These are phyloP conservation scores for Philereme vetulata DNA, from an alignment of 2,888 invertebrate genomes.

Conservation along the genomic window DNA sequence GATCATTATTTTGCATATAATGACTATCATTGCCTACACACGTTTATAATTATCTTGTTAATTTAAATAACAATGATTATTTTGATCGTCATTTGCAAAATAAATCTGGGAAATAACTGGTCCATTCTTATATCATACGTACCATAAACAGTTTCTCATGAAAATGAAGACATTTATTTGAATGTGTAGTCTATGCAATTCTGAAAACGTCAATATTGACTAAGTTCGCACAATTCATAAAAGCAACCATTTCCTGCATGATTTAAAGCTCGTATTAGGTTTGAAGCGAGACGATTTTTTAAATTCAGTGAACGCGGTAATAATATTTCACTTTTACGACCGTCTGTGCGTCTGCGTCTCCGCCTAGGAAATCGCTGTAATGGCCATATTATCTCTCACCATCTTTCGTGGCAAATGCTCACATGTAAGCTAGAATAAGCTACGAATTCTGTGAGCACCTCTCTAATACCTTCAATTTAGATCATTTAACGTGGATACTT, in stretches of 20 bases:
- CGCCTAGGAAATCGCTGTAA: constrained; percentile 72
- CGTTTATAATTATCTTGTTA: no score
- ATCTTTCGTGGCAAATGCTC: constrained; percentile 58
- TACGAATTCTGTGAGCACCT: background rate
- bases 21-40: no score
- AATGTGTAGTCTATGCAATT: background rate
- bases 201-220: constrained; percentile 24
- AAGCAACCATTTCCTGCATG: constrained; percentile 46
- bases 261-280: constrained; percentile 62
- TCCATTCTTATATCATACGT: no score
- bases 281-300: constrained; percentile 65
- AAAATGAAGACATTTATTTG: no score
- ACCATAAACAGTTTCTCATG: no score
- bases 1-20: no score
- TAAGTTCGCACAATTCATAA: constrained; percentile 38
- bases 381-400: constrained; percentile 68
- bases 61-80: no score
- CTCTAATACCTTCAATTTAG: background rate
- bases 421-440: constrained; percentile 18
- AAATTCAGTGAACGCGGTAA: constrained; percentile 76
- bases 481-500: no score
- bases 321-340: constrained; percentile 82
- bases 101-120: no score
- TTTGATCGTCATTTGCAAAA: no score
- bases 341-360: constrained; percentile 72